phyloP scores from a whole-genome alignment of 2,113 vertebrate species.

The Pterocles gutturalis region DNA sequence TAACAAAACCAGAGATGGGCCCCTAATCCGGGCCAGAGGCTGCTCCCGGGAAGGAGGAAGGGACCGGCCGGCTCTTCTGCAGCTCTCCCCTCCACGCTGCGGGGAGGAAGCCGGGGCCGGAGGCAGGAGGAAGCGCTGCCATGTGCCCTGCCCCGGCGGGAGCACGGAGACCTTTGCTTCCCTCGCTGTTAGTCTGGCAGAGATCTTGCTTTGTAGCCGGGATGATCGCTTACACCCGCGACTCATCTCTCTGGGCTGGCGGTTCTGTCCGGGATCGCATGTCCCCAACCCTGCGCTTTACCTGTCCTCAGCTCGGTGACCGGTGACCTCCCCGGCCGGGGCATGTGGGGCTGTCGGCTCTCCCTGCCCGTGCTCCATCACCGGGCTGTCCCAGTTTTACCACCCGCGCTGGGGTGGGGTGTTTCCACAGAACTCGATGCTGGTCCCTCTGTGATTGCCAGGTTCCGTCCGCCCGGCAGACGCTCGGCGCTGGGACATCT shows the following conservation, averaged over 20 bases:
- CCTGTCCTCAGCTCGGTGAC: neutral
- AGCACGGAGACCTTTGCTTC: neutral
- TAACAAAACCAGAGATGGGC: neutral
- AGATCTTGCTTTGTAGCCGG: neutral
- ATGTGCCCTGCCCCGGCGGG: neutral
- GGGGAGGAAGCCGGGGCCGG: neutral
- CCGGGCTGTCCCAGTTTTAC: neutral
- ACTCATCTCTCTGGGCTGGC: neutral
- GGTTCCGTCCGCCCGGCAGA: neutral
- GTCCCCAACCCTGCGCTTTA: accelerated
- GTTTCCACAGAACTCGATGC: neutral
- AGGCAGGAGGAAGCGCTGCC: neutral
- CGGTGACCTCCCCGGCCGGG: accelerated
- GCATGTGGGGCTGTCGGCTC: too few relatives aligned
- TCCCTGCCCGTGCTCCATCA: too few relatives aligned
- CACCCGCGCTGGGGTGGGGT: neutral
- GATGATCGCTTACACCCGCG: accelerated
- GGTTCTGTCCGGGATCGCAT: neutral
- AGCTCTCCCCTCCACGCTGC: neutral
- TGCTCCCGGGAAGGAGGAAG: neutral
- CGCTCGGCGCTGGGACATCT: accelerated
- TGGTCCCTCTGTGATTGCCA: neutral
- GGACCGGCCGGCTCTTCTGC: neutral
- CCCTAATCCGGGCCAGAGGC: neutral
- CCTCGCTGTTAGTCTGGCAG: neutral